These are phyloP conservation scores for Aradus depressus DNA, from an alignment of 2,888 invertebrate species.

Conservation along the genomic window DNA sequence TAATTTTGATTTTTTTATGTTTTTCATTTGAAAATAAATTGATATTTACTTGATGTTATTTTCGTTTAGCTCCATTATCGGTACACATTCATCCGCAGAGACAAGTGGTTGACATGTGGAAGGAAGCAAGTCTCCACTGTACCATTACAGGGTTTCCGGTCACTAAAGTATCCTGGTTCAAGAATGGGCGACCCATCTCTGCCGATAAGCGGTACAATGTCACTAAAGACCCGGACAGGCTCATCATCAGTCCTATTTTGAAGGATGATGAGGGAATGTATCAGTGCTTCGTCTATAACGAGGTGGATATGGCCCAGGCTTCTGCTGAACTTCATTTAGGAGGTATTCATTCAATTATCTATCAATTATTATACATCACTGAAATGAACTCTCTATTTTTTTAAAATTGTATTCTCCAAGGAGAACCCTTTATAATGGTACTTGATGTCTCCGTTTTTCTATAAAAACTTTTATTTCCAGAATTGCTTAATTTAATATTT, in stretches of 20 bases:
- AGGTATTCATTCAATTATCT: slow-evolving; percentile 33
- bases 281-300: slow-evolving; percentile 42
- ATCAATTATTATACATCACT: not conserved
- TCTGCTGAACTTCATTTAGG: slow-evolving; percentile 39
- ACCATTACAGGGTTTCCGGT: slow-evolving; percentile 78
- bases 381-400: not conserved
- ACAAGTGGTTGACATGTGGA: slow-evolving; percentile 70
- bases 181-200: slow-evolving; percentile 56
- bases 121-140: slow-evolving; percentile 76
- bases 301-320: slow-evolving; percentile 38
- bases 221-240: slow-evolving; percentile 6
- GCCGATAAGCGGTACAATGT: slow-evolving; percentile 41
- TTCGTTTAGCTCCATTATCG: slow-evolving; percentile 62
- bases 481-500: not conserved
- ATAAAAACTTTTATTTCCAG: too few relatives aligned
- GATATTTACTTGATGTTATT: too few relatives aligned
- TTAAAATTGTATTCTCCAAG: not conserved
- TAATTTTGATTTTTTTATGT: too few relatives aligned
- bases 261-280: slow-evolving; percentile 44
- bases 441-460: too few relatives aligned
- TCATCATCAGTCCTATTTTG: slow-evolving; percentile 36
- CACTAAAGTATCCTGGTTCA: slow-evolving; percentile 65
- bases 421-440: too few relatives aligned
- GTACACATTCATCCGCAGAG: slow-evolving; percentile 68
- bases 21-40: too few relatives aligned